Base-by-base conservation (phyloP, 2,888 invertebrate species). In the Adelognathus sp. region DNA sequence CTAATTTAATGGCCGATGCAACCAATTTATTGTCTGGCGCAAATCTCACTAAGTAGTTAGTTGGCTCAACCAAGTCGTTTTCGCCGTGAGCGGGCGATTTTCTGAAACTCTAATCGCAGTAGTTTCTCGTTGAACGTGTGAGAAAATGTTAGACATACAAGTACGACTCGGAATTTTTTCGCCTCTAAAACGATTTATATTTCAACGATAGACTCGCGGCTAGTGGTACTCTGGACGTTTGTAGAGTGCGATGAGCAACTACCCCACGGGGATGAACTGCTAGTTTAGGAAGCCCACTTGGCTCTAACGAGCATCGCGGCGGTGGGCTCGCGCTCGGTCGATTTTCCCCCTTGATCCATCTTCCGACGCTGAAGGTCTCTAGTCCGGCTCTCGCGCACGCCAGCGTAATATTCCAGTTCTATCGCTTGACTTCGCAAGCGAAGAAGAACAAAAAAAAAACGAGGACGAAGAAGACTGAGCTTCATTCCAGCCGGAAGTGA, bases 281-380 rank as follows among this genome's bases (percentile, higher is more conserved):
- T 46, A 31, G 54, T 64, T 64, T 56, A 64, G 21, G 44, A 64
- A 64, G 27, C 27, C 31, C 39, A 71, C 50, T 71, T 52, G 2
- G 41, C 54, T 41, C 16, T 72, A 72, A 72, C 63, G 72, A 63
- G 72, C 31, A 56, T 14, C 44, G 5, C 27, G 31, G 9, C 11
- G 4, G 16, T 11, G 31, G 33, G 29, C 31, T 46, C 21, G 56
- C 14, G 31, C 39, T 41, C 11, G 33, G 29, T 54, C 21, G 41
- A 31, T n/a, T 63, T 60, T 60, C 41, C 33, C 41, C 41, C 16
- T 11, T 29, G 16, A 4, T 63, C n/a, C 31, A 64, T 31, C 44
- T 64, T 11, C 54, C n/a, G 7, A 46, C 16, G 9, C 21, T 64
- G 7, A 29, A 58, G 46, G 41, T 58, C 36, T 31, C 36, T 44